phyloP scores from a whole-genome alignment of 2,888 invertebrate species.

The Ectobius pallidus region DNA sequence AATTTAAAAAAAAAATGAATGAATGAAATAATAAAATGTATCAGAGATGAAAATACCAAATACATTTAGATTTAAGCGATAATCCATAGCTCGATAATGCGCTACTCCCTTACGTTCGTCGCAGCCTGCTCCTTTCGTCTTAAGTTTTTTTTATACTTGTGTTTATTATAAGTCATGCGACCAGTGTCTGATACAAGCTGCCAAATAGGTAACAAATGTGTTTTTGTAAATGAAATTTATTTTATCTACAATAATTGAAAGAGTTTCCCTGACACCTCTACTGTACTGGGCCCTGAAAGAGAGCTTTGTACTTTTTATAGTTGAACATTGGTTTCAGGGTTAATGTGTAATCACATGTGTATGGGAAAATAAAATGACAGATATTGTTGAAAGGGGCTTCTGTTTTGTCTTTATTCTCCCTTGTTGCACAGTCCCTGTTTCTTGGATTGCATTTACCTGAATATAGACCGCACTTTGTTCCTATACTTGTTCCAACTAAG shows the following conservation, averaged over 20 bases:
- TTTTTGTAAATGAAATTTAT: constrained; percentile 43
- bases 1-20: too few relatives aligned
- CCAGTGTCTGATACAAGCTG: constrained; percentile 37
- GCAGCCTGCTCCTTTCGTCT: constrained; percentile 18
- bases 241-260: constrained; percentile 40
- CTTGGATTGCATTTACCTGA: too few relatives aligned
- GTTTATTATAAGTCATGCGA: constrained; percentile 10
- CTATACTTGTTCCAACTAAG: too few relatives aligned
- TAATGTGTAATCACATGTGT: constrained; percentile 34
- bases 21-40: constrained; percentile 29
- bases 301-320: constrained; percentile 42
- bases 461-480: too few relatives aligned
- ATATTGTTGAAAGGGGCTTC: neutral
- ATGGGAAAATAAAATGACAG: constrained; percentile 17
- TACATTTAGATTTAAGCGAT: constrained; percentile 18
- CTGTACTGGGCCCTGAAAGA: constrained; percentile 4
- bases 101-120: neutral
- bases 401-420: too few relatives aligned
- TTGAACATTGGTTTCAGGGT: constrained; percentile 35
- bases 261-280: constrained; percentile 29
- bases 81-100: constrained; percentile 12
- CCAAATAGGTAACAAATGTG: constrained; percentile 39
- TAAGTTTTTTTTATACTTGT: constrained; percentile 27
- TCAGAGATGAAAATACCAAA: constrained; percentile 42
- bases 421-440: too few relatives aligned